A percentile compares a stretch with the other conserved stretches of the same genome.
These are phyloP conservation scores for Dinocampus coccinellae DNA, from an alignment of 2,888 invertebrate genomes.

Conservation along the genomic window DNA sequence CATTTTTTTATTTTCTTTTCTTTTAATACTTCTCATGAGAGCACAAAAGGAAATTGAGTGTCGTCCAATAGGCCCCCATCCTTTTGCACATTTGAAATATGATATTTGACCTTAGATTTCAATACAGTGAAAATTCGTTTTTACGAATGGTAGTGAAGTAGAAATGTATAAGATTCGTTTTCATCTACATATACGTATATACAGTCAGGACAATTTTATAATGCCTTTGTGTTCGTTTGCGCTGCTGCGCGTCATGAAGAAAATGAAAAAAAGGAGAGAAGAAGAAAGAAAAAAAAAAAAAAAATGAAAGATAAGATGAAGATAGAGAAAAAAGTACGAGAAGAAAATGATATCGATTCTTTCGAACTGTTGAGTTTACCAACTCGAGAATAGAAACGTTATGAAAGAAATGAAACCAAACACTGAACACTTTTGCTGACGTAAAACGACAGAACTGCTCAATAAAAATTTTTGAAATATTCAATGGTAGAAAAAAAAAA, in stretches of 20 bases:
- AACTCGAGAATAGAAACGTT: not conserved
- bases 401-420: conserved; percentile 26
- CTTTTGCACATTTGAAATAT: conserved; percentile 20
- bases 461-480: conserved; percentile 10
- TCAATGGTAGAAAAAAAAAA: not conserved
- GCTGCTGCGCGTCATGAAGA: not conserved
- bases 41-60: conserved; percentile 4
- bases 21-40: not conserved
- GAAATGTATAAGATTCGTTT: not conserved
- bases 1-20: not conserved
- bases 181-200: not conserved
- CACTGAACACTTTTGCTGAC: conserved; percentile 14
- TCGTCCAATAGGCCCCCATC: not conserved
- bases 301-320: not conserved
- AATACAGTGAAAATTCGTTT: conserved; percentile 19
- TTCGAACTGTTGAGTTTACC: conserved; percentile 19
- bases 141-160: not conserved
- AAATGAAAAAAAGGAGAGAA: not conserved
- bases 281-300: not conserved
- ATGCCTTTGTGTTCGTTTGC: conserved; percentile 4
- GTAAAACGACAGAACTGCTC: not conserved
- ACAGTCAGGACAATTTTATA: conserved; percentile 3
- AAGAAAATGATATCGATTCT: conserved; percentile 15
- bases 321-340: not conserved
- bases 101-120: conserved; percentile 26